Conservation (phyloP, 2,113 vertebrate species). For the Apistogramma diplotaenia region DNA sequence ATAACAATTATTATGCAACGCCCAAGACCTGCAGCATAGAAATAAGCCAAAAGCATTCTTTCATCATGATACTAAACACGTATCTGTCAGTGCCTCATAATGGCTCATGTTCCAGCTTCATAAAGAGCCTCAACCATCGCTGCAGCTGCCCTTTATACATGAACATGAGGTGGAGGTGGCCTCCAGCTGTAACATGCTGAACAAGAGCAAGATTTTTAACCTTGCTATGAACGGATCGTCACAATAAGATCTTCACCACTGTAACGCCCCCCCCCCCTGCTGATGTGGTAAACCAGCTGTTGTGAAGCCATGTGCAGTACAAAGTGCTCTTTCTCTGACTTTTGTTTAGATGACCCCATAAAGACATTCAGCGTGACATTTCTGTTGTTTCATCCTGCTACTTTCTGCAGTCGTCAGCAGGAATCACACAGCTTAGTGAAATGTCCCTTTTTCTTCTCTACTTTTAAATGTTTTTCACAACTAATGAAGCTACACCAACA, state of each 20-base stretch:
- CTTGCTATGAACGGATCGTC: not conserved
- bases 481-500: too few species aligned
- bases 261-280: not conserved
- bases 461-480: not conserved
- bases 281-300: not conserved
- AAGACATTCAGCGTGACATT: not conserved
- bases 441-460: not conserved
- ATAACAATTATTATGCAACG: slow-evolving; percentile 17
- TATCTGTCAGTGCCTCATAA: not conserved
- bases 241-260: not conserved
- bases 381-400: not conserved
- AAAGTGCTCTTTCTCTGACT: not conserved
- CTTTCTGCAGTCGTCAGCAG: not conserved
- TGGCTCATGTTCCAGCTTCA: not conserved
- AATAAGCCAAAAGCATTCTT: not conserved
- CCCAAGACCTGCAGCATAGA: slow-evolving; percentile 9
- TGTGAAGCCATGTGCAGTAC: not conserved
- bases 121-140: not conserved
- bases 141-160: not conserved
- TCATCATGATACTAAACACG: not conserved
- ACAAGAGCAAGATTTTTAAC: not conserved
- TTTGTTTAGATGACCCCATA: not conserved
- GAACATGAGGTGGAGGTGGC: not conserved
- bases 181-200: not conserved
- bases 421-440: not conserved